Evolutionary conservation across 2,888 invertebrate genomes (phyloP).

Genomic region (Dione juno): DNA sequence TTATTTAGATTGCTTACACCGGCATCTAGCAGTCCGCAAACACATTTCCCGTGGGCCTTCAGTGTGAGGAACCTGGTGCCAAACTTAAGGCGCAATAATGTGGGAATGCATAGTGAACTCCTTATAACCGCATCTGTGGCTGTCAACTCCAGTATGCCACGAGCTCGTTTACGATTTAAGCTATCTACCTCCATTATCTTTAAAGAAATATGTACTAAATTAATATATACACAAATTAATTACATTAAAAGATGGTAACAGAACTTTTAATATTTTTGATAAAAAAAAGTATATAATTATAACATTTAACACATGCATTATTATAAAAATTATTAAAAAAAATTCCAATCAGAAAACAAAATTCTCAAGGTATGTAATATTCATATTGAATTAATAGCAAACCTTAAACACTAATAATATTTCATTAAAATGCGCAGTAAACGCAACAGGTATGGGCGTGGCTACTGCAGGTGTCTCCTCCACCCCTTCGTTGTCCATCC

Average conservation of each 20-base stretch:
- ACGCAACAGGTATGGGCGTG: constrained; percentile 59
- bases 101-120: constrained; percentile 58
- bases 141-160: constrained; percentile 60
- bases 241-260: no score
- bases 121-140: constrained; percentile 59
- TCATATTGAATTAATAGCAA: neutral
- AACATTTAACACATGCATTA: no score
- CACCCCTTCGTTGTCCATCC: constrained; percentile 57
- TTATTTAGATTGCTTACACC: constrained; percentile 49
- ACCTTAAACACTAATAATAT: constrained; percentile 70
- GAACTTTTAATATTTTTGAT: no score
- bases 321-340: no score
- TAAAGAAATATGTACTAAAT: no score
- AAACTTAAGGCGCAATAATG: constrained; percentile 53
- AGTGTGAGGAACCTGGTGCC: constrained; percentile 57
- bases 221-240: no score
- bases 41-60: constrained; percentile 60
- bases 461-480: constrained; percentile 55
- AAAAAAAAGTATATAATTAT: no score
- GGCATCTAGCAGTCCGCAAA: constrained; percentile 60
- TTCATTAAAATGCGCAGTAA: constrained; percentile 63
- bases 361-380: neutral
- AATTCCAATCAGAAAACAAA: no score
- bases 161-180: constrained; percentile 58
- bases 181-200: constrained; percentile 68